These are phyloP conservation scores for Corythaixoides concolor DNA, from an alignment of 2,113 vertebrate genomes.

Conservation along the genomic window DNA sequence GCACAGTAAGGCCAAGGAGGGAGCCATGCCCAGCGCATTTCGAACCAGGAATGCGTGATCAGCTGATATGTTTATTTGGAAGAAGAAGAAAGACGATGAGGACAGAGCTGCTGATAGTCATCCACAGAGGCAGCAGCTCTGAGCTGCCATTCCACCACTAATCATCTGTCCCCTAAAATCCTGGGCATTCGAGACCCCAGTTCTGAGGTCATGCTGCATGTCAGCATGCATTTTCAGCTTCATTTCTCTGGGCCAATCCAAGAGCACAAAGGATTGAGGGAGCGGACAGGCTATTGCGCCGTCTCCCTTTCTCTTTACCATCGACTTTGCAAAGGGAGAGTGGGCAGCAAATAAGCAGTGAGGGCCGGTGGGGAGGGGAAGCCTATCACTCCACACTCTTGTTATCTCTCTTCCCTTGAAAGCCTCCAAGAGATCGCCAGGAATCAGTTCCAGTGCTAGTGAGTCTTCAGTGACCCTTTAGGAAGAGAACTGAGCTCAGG, in stretches of 20 bases:
- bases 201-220: neutral
- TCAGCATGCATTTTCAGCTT: neutral
- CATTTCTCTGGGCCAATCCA: neutral
- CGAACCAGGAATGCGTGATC: neutral
- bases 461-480: neutral
- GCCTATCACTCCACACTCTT: neutral
- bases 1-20: accelerated
- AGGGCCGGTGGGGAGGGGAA: neutral
- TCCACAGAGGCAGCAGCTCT: neutral
- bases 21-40: neutral
- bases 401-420: neutral
- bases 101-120: neutral
- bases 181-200: neutral
- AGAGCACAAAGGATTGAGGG: neutral
- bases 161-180: neutral
- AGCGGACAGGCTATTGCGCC: neutral
- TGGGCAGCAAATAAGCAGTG: neutral
- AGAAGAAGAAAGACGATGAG: neutral
- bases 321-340: neutral
- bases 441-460: neutral
- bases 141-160: neutral
- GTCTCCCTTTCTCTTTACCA: neutral
- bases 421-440: neutral
- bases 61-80: neutral
- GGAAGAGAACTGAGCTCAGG: neutral